Base-by-base conservation (phyloP, 1,140 invertebrate genomes). In the Probaryconus sp. region DNA sequence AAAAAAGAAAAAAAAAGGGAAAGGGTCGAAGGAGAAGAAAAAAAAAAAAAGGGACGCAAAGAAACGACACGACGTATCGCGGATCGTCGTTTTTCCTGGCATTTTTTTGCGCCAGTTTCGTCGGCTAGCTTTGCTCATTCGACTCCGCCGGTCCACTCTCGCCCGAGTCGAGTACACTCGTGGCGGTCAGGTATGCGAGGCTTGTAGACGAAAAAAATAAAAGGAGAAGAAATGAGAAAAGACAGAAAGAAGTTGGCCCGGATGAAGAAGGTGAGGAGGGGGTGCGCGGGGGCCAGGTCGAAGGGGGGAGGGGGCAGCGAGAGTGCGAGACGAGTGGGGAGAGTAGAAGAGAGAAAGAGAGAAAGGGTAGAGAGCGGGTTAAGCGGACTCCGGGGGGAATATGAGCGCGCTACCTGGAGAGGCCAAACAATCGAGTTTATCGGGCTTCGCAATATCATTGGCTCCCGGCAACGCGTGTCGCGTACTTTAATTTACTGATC, bases 101-200 rank as follows among this genome's bases (percentile, higher is more conserved):
- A 48, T 50, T 73, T 61, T 60, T 67, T 64, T 47, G 40, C 37
- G 48, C 48, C n/a, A 35, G 43, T 64, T 56, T 20, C 28, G 50
- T 67, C 45, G 63, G 63, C 13, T 31, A 50, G 56, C 42, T 56
- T 72, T 63, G 38, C 40, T 70, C 64, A 63, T 63, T 74, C 68
- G 65, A 70, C 70, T 73, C 60, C 45, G 43, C 38, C 65, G 55
- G 69, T 69, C 71, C 63, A 67, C 61, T n/a, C n/a, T 69, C 67
- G 67, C 45, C 53, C 61, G 68, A 60, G 56, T 61, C 58, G 63
- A 74, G 78, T 73, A 75, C 82, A 76, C 78, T 84, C 82, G 79
- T 81, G 82, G 83, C 76, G 82, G 83, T 85, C 80, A 85, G 81
- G 82, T 84, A 85, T 85, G 82, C 81, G 79, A 84, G 77, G 76